A percentile compares a stretch with the other conserved stretches of the same genome.
phyloP scores from a whole-genome alignment of 2,888 invertebrate species.

The Hesperia comma region DNA sequence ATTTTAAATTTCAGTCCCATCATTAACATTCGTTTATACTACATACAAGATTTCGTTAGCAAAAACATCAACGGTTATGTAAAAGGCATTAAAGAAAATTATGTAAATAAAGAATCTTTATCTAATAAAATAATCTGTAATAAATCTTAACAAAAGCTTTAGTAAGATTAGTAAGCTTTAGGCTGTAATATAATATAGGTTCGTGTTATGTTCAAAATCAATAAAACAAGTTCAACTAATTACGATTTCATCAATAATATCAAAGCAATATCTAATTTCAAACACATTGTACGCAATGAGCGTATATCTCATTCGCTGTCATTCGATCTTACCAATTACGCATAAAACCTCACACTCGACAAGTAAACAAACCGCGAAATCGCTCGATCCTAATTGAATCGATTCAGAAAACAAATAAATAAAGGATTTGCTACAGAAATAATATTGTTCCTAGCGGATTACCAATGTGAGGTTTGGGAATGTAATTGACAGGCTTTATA shows the following conservation, averaged over 20 bases:
- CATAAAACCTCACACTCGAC: slow-evolving; percentile 40
- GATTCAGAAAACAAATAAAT: slow-evolving; percentile 56
- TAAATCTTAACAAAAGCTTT: no score
- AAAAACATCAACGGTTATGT: no score
- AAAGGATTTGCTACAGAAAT: slow-evolving; percentile 50
- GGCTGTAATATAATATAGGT: no score
- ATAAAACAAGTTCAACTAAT: no score
- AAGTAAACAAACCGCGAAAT: slow-evolving; percentile 28
- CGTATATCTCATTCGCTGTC: slow-evolving; percentile 4
- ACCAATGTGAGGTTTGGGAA: slow-evolving; percentile 8
- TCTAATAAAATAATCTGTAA: no score
- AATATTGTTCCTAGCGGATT: slow-evolving; percentile 48
- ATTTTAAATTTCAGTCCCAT: no score
- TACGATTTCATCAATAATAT: neutral
- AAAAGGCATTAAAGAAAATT: no score
- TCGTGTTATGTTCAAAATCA: no score
- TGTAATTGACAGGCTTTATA: slow-evolving; percentile 10
- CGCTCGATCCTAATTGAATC: slow-evolving; percentile 53
- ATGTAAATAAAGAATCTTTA: no score
- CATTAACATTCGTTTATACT: no score
- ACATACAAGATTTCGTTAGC: no score
- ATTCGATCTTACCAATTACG: slow-evolving; percentile 13
- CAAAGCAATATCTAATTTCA: neutral
- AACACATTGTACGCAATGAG: neutral
- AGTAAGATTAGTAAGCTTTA: no score